Base-by-base conservation (phyloP, 1,140 invertebrate genomes). In the Galleria mellonella region DNA sequence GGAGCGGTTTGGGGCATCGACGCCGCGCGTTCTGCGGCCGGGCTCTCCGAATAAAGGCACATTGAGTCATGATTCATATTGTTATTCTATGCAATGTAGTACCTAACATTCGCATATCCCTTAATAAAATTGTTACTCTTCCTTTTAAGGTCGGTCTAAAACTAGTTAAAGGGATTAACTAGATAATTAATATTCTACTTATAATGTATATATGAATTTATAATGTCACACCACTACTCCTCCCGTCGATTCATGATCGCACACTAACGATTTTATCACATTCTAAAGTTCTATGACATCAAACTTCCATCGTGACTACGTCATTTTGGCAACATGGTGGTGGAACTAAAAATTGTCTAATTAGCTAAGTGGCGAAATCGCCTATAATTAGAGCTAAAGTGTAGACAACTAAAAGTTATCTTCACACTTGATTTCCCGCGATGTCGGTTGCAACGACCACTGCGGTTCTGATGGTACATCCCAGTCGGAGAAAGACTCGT, bases 311-410 rank as follows among this genome's bases (percentile, higher is more conserved):
- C 59, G 47, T 55, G 57, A 62, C 70, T 75, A 75, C 62, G 17
- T 71, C 69, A 58, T 70, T 83, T 84, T 83, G 82, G 78, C 78
- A 85, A 83, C 78, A 62, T 71, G 75, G 82, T 83, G 82, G 66
- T 83, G 74, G 59, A 79, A 78, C 69, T 73, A 71, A 63, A 77
- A 71, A 64, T 74, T 72, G 54, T 72, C 73, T 79, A 84, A 72
- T 82, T 71, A 71, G 40, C 81, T 84, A 84, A 53, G 45, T 61
- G 77, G 74, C 77, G 61, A 32, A 47, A 47, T 48, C 62, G 69
- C 70, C 73, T 43, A 43, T 52, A 74, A 72, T 72, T 74, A 68
- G 50, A 44, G 44, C 71, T 74, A 74, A 44, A 33, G 48, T 51
- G 56, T 62, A 60, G 58, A 64, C 39, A 57, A 43, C 13, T 40